Evolutionary conservation across 2,797 vertebrate genomes (phyloP).

Genomic region (Synanceia verrucosa): DNA sequence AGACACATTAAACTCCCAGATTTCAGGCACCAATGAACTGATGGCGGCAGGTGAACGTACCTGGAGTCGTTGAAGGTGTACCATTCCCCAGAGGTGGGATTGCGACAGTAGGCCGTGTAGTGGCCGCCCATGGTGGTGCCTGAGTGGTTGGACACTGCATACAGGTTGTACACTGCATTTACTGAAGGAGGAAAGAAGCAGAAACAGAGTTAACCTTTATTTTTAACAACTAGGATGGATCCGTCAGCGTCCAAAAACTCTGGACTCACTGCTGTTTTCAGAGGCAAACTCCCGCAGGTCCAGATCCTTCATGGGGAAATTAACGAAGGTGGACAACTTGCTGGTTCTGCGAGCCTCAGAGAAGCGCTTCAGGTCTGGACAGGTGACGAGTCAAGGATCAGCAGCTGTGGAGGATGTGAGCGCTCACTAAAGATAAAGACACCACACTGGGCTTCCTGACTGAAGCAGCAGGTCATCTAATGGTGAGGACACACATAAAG

Average conservation of each 20-base stretch:
- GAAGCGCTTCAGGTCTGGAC: conserved; percentile 95
- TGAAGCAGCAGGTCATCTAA: too few relatives aligned
- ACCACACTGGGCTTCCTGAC: background rate
- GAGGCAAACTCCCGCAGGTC: conserved; percentile 95
- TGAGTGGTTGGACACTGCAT: conserved; percentile 98
- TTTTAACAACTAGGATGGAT: too few relatives aligned
- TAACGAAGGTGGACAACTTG: conserved; percentile 97
- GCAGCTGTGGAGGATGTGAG: background rate
- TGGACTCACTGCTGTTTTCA: conserved; percentile 93
- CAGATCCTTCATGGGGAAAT: conserved; percentile 95
- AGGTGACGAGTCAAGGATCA: conserved; percentile 71
- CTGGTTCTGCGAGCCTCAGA: conserved; percentile 95
- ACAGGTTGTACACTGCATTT: conserved; percentile 94
- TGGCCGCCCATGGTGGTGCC: conserved; percentile 99
- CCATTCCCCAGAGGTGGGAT: conserved; percentile 92
- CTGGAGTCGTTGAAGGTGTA: conserved; percentile 97
- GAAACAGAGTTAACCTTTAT: background rate
- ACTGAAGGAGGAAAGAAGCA: conserved; percentile 53
- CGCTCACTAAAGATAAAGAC: background rate
- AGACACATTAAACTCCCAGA: too few relatives aligned
- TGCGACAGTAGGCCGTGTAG: conserved; percentile 97
- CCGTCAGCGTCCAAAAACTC: background rate
- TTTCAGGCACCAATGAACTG: background rate
- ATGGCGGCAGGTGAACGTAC: conserved; percentile 69
- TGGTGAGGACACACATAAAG: too few relatives aligned